Evolutionary conservation across 2,888 invertebrate genomes (phyloP), one percentile per base, ranked within the genome.

Genomic region (Cephus nigrinus): DNA sequence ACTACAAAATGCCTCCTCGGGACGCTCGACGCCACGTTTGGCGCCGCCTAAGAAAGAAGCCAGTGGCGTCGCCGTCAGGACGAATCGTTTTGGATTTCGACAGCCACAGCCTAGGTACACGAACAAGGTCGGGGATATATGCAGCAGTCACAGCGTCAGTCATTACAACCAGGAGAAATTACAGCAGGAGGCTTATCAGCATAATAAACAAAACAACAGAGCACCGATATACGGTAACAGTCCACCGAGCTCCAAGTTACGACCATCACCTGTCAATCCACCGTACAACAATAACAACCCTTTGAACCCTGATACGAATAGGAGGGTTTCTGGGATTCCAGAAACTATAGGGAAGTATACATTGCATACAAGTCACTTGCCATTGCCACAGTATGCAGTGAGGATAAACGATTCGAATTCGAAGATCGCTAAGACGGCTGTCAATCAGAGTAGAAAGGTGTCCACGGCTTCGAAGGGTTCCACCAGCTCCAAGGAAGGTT

Each of bases 51-150:
- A 94, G 84, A 95, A 95, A 89, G 95, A 95, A 87, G 92, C 93
- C 3, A 93, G 92, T 73, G 94, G 94, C 0, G 92, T 93, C 79
- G 91, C 92, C 0, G 87, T 94, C n/a, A 93, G 95, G 80, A 93
- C 94, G 68, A 96, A 95, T 91, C 94, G 96, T 88, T 96, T 96
- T 92, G 96, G 96, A 85, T 96, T 96, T 92, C 94, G 96, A 87
- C 95, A 95, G 89, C 89, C 92, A 5, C 93, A 93, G 85, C 93
- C 94, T 81, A 93, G 93, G 84, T 94, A 95, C 89, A 94, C 95
- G 79, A 95, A 95, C 87, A 94, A 94, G 91, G 94, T 95, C 76
- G 93, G 93, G 69, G 95, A 96, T 91, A 92, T 94, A 85, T 93
- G 84, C 90, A 92, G 1, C 92, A 93, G 78, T 78, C 88, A 86